Evolutionary conservation across 2,888 invertebrate genomes (phyloP), one percentile per base, ranked within the genome.

Genomic region (Hypolimnas misippus): DNA sequence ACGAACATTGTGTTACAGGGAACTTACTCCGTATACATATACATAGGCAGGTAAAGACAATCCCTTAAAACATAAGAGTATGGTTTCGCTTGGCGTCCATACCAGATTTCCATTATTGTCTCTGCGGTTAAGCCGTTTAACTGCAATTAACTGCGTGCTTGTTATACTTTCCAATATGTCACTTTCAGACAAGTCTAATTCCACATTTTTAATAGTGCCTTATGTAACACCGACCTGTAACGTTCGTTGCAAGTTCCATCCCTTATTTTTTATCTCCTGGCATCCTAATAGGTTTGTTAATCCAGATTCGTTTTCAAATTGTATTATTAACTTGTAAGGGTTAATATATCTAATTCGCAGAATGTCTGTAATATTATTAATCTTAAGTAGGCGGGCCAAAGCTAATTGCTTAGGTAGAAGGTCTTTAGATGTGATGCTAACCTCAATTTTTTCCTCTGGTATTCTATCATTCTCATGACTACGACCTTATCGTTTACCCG

Each of bases 1-100:
- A n/a, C n/a, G n/a, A n/a, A 17, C 65, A 69, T 40, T 69, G 66
- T 2, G 70, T 66, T 3, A 69, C 70, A 0, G 69, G 69, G 16
- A 66, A 68, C 65, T 50, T 8, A 67, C 19, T 0, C 46, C 57
- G 31, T 60, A 50, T 10, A 64, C 42, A 38, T 46, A 52, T 1
- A 70, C 42, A 44, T 63, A 62, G 0, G 58, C 12, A 10, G 70
- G 70, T 8, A 69, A 16, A 16, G 16, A 51, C 0, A 59, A n/a
- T 5, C n/a, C 57, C 38, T 65, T 62, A 51, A 70, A 70, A 12
- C 62, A 50, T 3, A 70, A 17, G 3, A 58, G 60, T 10, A 67
- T 31, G 2, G 61, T 51, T 51, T 71, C 68, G 19, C 59, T 38
- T 12, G 40, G 33, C 31, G 29, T 38, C 59, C 59, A 59, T 33